Evolutionary conservation across 2,113 vertebrate species (phyloP).

Genomic region (Sylvia atricapilla): DNA sequence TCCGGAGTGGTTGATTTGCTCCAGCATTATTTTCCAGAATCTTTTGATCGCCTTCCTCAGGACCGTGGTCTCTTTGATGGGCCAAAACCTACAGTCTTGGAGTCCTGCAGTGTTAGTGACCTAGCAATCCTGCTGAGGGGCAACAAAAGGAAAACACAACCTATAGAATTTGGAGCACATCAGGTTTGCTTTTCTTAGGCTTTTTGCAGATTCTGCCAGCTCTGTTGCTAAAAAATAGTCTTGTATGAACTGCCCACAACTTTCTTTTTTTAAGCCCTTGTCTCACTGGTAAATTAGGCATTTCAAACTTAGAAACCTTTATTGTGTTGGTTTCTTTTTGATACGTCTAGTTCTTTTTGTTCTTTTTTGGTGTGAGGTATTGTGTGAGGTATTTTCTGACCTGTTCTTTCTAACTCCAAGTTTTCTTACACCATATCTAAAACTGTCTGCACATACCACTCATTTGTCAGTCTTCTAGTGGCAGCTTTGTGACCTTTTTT

Average conservation of each 20-base stretch:
- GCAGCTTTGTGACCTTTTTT: neutral
- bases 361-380: neutral
- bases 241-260: neutral
- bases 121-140: slow-evolving; percentile 81
- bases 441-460: neutral
- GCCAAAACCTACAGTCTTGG: slow-evolving; percentile 76
- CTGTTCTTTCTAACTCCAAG: neutral
- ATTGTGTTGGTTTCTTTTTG: neutral
- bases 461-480: neutral
- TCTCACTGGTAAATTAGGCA: neutral
- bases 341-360: neutral
- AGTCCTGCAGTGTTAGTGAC: slow-evolving; percentile 81
- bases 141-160: slow-evolving; percentile 83
- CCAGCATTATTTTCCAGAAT: slow-evolving; percentile 81
- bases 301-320: neutral
- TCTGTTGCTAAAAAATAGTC: neutral
- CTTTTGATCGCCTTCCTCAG: slow-evolving; percentile 81
- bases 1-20: slow-evolving; percentile 82
- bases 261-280: neutral
- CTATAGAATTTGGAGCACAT: slow-evolving; percentile 85
- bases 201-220: neutral
- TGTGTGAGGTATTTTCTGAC: neutral
- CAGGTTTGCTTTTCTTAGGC: slow-evolving; percentile 70
- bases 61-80: slow-evolving; percentile 81
- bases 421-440: neutral